Evolutionary conservation across 2,113 vertebrate species (phyloP), one percentile per base, ranked within the genome.

Genomic region (Piprites chloris): DNA sequence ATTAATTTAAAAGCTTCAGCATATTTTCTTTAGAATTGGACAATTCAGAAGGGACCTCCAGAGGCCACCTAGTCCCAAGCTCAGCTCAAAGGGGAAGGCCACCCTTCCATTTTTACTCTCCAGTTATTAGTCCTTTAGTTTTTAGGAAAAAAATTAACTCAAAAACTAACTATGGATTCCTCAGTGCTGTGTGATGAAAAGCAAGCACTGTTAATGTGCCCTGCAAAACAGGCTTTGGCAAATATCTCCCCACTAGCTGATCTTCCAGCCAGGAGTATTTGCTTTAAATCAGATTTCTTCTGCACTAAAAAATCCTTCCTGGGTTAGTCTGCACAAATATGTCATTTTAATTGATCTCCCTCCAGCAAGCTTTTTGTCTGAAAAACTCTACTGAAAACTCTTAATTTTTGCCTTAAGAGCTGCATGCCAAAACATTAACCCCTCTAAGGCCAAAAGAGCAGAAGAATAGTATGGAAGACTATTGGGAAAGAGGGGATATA

Each of bases 221-320:
- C 65, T n/a, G 73, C 26, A 9, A 46, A 77, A 86, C 86, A 86
- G 80, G 39, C 56, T 84, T 68, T 96, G 95, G 95, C 95, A 97
- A 90, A 66, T 33, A 3, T 30, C 42, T 66, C 35, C 33, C 66
- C 87, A 72, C 92, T 2, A 61, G 56, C 56, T 77, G 30, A 35
- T 52, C 56, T 74, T 72, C 73, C 86, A 92, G 93, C 80, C 91
- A 95, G 74, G 69, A 95, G 80, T 59, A 80, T 76, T 95, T 94
- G 91, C 69, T 92, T 85, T 56, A 89, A 95, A 95, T 95, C 88
- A 95, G 79, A 88, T 94, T 88, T 94, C 71, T 92, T 89, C 94
- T 93, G 94, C 71, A 58, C 92, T 87, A 89, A 75, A 95, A 95
- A 95, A 94, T 42, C 91, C 73, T 87, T 92, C 86, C 90, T 59